These are phyloP conservation scores for Pollenia angustigena DNA, from an alignment of 2,888 invertebrate genomes.

Conservation along the genomic window DNA sequence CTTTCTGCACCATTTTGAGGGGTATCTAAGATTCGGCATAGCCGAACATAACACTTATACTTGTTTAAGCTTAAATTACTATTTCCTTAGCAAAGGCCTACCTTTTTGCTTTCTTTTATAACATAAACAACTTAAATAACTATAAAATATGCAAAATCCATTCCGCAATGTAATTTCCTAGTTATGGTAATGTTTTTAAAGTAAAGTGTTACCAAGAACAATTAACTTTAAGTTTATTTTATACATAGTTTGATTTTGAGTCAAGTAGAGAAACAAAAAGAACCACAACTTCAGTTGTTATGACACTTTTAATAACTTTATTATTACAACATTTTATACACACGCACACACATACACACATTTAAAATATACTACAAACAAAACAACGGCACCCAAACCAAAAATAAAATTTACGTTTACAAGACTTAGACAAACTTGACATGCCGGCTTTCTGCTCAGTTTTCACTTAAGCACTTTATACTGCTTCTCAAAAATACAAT, in stretches of 20 bases:
- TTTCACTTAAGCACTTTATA: background rate
- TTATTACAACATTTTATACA: constrained; percentile 81
- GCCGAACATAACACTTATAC: too few species aligned
- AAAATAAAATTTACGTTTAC: constrained; percentile 64
- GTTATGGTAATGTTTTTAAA: constrained; percentile 33
- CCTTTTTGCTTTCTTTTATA: too few species aligned
- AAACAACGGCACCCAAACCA: constrained; percentile 43
- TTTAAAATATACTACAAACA: constrained; percentile 22
- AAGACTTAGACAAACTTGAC: constrained; percentile 63
- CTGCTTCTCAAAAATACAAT: background rate
- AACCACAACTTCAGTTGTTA: constrained; percentile 80
- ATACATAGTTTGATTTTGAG: constrained; percentile 51
- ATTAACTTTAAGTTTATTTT: constrained; percentile 60
- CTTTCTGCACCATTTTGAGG: too few species aligned
- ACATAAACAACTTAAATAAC: too few species aligned
- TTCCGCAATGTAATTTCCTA: background rate
- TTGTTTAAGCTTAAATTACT: too few species aligned
- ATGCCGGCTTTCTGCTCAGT: constrained; percentile 20
- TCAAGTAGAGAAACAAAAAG: constrained; percentile 54
- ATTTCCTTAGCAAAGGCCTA: too few species aligned
- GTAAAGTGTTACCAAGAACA: constrained; percentile 41
- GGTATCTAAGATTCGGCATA: too few species aligned
- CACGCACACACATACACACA: constrained; percentile 59
- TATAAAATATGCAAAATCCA: background rate
- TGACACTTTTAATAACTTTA: constrained; percentile 84